Conservation (phyloP, 2,113 vertebrate genomes). For the Lophura nycthemera region DNA sequence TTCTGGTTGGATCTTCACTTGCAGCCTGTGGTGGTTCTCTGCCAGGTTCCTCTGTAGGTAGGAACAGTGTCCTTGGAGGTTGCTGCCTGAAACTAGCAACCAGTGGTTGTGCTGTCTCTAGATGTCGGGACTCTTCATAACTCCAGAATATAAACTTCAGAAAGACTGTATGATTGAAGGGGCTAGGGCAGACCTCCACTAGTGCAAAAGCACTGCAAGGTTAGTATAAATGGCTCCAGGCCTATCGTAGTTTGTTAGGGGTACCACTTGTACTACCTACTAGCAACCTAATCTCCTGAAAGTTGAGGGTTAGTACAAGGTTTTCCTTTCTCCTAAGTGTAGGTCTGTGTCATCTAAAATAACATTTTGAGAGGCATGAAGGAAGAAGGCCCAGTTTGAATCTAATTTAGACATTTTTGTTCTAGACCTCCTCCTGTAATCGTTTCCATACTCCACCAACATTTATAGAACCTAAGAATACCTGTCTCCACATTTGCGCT, state of each 20-base stretch:
- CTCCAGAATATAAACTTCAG: background rate
- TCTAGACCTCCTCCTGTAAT: background rate
- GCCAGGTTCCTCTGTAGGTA: background rate
- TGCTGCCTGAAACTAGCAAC: background rate
- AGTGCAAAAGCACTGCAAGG: background rate
- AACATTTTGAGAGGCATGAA: background rate
- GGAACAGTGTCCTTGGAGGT: background rate
- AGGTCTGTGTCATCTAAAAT: background rate
- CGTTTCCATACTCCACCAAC: background rate
- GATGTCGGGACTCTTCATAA: background rate
- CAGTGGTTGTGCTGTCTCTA: background rate
- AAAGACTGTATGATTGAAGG: background rate
- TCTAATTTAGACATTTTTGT: background rate
- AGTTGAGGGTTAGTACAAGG: background rate
- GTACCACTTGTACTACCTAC: background rate
- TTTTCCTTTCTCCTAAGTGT: background rate
- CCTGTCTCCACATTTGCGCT: background rate
- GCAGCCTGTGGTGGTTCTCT: background rate
- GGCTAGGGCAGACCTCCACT: background rate
- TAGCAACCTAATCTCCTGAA: background rate
- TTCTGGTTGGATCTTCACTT: background rate
- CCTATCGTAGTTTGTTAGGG: background rate
- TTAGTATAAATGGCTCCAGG: background rate
- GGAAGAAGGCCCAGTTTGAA: background rate
- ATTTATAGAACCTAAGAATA: background rate